A percentile compares a stretch with the other conserved stretches of the same genome.
Evolutionary conservation across 2,113 vertebrate genomes (phyloP).

Genomic region (Athene cunicularia): DNA sequence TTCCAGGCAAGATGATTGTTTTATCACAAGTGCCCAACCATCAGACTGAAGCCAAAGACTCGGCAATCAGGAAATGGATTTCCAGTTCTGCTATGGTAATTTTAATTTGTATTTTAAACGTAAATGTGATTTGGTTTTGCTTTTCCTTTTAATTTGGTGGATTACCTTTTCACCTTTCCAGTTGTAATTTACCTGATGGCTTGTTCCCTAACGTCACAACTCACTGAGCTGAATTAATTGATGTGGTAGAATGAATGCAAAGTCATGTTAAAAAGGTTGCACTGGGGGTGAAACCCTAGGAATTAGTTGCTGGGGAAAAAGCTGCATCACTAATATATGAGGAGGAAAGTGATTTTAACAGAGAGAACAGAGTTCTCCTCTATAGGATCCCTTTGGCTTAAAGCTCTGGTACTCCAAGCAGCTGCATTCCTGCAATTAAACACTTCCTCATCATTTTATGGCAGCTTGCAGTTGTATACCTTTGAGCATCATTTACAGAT

Average conservation of each 20-base stretch:
- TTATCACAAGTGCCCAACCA: neutral
- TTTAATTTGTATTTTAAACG: neutral
- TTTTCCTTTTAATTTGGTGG: neutral
- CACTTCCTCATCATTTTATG: neutral
- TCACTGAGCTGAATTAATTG: neutral
- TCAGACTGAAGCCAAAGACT: neutral
- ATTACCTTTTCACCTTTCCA: neutral
- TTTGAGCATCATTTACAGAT: neutral
- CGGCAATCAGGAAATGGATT: neutral
- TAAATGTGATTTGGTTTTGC: neutral
- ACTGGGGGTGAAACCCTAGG: neutral
- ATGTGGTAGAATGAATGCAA: neutral
- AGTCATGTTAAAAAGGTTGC: neutral
- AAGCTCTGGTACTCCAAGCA: neutral
- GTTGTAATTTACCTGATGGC: neutral
- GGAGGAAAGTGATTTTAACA: neutral
- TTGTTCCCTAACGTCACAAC: neutral
- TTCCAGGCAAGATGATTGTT: neutral
- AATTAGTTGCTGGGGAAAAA: neutral
- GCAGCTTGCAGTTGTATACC: neutral
- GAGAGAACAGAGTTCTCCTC: neutral
- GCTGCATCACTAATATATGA: neutral
- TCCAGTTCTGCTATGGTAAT: neutral
- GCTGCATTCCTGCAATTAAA: neutral
- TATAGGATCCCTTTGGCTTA: neutral